Evolutionary conservation across 2,113 vertebrate genomes (phyloP), one percentile per base, ranked within the genome.

Genomic region (Casuarius casuarius): DNA sequence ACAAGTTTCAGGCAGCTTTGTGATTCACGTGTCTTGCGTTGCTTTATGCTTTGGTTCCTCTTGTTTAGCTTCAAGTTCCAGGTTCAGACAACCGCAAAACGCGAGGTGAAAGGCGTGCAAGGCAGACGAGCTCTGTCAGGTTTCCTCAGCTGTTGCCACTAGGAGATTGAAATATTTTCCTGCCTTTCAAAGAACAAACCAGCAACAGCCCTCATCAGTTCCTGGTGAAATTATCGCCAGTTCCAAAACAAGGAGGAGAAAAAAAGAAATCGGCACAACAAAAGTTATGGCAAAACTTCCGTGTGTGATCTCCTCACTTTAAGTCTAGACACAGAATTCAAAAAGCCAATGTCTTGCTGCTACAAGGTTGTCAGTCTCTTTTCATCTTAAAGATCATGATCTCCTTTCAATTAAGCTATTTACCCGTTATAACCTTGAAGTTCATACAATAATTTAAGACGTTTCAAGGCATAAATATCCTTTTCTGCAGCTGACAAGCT

Each of bases 251-350:
- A 9, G 5, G 21, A 46, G 52, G 20, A 33, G 54, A 84, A 78
- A 21, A 59, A 10, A 31, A 67, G n/a, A n/a, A 67, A 79, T 29
- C 7, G 19, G 23, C 25, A 3, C 0, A 31, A 21, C 9, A 49
- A 28, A 77, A 14, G 8, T 9, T 38, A 11, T 19, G 22, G 40
- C 11, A 54, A 72, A 77, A 49, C 26, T 42, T 38, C 78, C 10
- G 4, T 1, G 0, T 74, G 33, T 18, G 6, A 20, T 52, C 11
- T 31, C 31, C 6, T 3, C 5, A 1, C 16, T 58, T 75, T 11
- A 25, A 31, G 4, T 62, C 20, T 12, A 26, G 51, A 65, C 44
- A 25, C 6, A 17, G 46, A 66, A 52, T 48, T 40, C n/a, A 59
- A 61, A 61, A 42, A 15, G 46, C 10, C n/a, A 35, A 51, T 21